Evolutionary conservation across 1,140 invertebrate species (phyloP).

Genomic region (Temnothorax longispinosus): DNA sequence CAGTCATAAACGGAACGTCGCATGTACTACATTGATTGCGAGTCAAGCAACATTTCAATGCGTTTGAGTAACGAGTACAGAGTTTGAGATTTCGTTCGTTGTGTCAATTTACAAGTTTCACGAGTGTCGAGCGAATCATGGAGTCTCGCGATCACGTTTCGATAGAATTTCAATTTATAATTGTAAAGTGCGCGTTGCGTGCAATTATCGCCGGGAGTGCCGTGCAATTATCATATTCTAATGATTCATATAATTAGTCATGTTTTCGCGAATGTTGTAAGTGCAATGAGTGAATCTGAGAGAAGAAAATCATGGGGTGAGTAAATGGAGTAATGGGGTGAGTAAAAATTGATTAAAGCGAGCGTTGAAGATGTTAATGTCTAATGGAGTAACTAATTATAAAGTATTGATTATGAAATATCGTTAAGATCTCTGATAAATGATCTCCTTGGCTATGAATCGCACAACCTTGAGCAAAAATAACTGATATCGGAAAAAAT

Average conservation of each 20-base stretch:
- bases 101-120: neutral
- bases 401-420: neutral
- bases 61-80: neutral
- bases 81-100: neutral
- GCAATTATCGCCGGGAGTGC: neutral
- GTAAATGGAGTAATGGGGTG: neutral
- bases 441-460: constrained; percentile 6
- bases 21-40: neutral
- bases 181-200: neutral
- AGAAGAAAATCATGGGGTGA: neutral
- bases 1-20: neutral
- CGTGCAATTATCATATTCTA: neutral
- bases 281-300: neutral
- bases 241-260: neutral
- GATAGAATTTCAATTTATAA: too few species aligned
- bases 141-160: too few species aligned
- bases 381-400: neutral
- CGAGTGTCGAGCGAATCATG: neutral
- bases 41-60: neutral
- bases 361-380: neutral
- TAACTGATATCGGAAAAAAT: constrained; percentile 43
- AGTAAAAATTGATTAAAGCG: neutral
- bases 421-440: constrained; percentile 5
- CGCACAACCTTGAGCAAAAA: constrained; percentile 19
- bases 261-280: neutral